A percentile compares a stretch with the other conserved stretches of the same genome.
Evolutionary conservation across 2,113 vertebrate genomes (phyloP).

Genomic region (Gorsachius goisagi): DNA sequence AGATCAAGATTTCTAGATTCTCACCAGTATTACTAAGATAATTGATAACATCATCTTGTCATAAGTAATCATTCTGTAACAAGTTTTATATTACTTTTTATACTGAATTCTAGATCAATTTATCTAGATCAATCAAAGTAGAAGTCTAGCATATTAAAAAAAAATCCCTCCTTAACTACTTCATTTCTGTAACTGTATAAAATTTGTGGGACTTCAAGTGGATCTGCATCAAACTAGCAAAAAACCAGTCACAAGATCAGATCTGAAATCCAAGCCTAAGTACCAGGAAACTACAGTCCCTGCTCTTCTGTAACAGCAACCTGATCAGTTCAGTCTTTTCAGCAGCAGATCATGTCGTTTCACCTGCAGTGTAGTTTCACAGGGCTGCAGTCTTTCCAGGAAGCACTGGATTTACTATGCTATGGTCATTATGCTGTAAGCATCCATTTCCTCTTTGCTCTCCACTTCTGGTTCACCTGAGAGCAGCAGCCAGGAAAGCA

Average conservation of each 20-base stretch:
- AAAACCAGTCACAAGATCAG: background rate
- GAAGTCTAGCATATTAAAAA: background rate
- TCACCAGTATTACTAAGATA: background rate
- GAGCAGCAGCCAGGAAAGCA: background rate
- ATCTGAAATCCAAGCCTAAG: background rate
- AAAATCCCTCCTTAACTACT: background rate
- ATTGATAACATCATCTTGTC: background rate
- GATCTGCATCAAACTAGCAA: background rate
- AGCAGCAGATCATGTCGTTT: background rate
- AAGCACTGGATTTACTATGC: background rate
- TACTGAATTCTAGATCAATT: background rate
- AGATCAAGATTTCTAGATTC: background rate
- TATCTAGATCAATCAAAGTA: background rate
- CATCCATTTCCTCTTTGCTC: background rate
- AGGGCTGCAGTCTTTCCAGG: background rate
- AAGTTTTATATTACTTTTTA: background rate
- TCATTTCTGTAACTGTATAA: background rate
- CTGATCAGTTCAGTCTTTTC: background rate
- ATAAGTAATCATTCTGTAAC: background rate
- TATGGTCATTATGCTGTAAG: background rate
- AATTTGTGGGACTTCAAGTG: background rate
- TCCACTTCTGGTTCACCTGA: background rate
- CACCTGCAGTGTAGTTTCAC: background rate
- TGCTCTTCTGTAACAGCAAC: background rate
- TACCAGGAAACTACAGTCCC: too few relatives aligned